Percentiles rank a stretch among this genome's conserved stretches.
phyloP scores from a whole-genome alignment of 2,888 invertebrate genomes.

The Dolichopus griseipennis region DNA sequence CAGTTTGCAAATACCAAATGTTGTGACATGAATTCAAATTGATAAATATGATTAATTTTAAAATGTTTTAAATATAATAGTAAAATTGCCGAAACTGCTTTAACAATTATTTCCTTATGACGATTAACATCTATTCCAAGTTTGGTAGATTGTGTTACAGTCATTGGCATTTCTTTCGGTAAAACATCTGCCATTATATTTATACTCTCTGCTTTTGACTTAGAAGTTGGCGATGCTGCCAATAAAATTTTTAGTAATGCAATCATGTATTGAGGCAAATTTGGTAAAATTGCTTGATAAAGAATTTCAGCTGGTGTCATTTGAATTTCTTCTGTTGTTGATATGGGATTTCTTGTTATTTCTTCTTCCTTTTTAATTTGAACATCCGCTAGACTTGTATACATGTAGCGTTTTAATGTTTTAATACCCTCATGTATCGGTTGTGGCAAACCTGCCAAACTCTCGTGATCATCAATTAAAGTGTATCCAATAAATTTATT shows the following conservation, averaged over 20 bases:
- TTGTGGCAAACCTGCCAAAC: conserved; percentile 88
- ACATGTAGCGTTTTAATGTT: conserved; percentile 83
- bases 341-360: conserved; percentile 82
- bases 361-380: conserved; percentile 88
- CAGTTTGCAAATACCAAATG: conserved; percentile 98
- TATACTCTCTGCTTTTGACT: conserved; percentile 93
- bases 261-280: conserved; percentile 96
- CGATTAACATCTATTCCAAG: conserved; percentile 95
- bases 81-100: conserved; percentile 85
- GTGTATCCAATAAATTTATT: conserved; percentile 95
- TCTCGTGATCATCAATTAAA: conserved; percentile 74
- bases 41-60: conserved; percentile 93
- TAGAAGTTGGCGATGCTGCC: conserved; percentile 98
- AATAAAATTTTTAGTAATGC: conserved; percentile 91
- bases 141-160: conserved; percentile 88
- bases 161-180: conserved; percentile 96
- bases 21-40: conserved; percentile 98
- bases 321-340: conserved; percentile 71
- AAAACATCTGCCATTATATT: conserved; percentile 97
- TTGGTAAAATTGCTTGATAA: conserved; percentile 90
- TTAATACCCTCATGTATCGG: conserved; percentile 95
- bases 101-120: conserved; percentile 97
- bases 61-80: conserved; percentile 92
- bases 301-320: conserved; percentile 79
- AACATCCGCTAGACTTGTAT: conserved; percentile 84